Base-by-base conservation (phyloP, 2,888 invertebrate species). In the Chymomyza caudatula region DNA sequence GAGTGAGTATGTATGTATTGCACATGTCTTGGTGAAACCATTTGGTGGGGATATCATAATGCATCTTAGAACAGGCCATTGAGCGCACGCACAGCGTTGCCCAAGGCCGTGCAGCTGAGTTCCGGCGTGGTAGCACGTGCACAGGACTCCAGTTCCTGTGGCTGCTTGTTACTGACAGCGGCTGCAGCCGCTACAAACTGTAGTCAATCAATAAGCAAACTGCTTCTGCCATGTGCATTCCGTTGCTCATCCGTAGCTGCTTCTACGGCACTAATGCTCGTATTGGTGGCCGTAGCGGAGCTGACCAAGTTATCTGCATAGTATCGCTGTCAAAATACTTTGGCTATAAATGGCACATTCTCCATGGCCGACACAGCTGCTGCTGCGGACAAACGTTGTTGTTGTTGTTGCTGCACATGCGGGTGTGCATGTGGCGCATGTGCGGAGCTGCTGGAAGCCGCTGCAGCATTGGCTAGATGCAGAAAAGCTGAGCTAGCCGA, bases 241-340 rank as follows among this genome's bases (percentile, higher is more conserved):
- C 2, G 8, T 17, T 56, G 22, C 11, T 66, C 52, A 53, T 69
- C 37, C 47, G 63, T 25, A 42, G 4, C 54, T 62, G 63, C 23
- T 56, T 69, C 65, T 22, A 67, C 58, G 29, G 73, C 60, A n/a
- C n/a, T n/a, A n/a, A n/a, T n/a, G n/a, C n/a, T n/a, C 13, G 77
- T 64, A 47, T 47, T 66, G 44, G 60, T 53, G 6, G 65, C 42
- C n/a, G 58, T 52, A 15, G 73, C 68, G 71, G 84, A 59, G 82
- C 77, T 64, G 49, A 77, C 85, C 79, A 89, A 59, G 11, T 86
- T 87, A 54, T 90, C 90, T 53, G 90, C 89, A 71, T 90, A 90
- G 83, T 91, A 91, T 84, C 89, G 82, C 74, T 91, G 91, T 91
- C 91, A 91, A 87, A 91, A 91, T 65, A 91, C 91, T 83, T 91